Conservation (phyloP, 2,797 vertebrate species). For the Sebastes hubbsi region DNA sequence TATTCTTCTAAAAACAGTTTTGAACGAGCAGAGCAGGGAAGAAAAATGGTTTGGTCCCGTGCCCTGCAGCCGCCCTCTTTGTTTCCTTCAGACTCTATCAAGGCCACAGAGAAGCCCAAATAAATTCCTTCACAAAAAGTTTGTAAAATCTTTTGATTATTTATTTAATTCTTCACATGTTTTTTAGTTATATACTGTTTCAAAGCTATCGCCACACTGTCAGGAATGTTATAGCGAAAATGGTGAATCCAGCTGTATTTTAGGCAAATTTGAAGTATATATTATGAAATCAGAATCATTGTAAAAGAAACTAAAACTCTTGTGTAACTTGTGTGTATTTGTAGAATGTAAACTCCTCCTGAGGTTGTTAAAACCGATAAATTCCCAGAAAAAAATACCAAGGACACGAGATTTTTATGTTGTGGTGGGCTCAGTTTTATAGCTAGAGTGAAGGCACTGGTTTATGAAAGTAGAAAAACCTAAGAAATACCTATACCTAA, state of each 20-base stretch:
- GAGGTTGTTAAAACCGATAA: neutral
- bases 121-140: neutral
- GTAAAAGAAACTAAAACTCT: neutral
- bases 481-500: too few species aligned
- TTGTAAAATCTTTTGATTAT: neutral
- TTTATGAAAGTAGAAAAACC: too few species aligned
- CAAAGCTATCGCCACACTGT: neutral
- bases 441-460: too few species aligned
- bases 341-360: neutral
- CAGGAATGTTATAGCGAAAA: neutral
- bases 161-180: neutral
- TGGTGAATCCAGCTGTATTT: neutral
- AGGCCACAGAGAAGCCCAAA: neutral
- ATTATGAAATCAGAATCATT: neutral
- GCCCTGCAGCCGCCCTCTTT: neutral
- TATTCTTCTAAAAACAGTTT: neutral
- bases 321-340: too few species aligned
- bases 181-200: neutral
- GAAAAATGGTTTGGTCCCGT: neutral
- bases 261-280: neutral
- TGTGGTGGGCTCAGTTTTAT: too few species aligned
- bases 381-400: too few species aligned
- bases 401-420: too few species aligned
- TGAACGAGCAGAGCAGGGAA: neutral
- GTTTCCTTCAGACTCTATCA: neutral